Evolutionary conservation across 1,140 invertebrate genomes (phyloP).

Genomic region (Rhizoglyphus robini): DNA sequence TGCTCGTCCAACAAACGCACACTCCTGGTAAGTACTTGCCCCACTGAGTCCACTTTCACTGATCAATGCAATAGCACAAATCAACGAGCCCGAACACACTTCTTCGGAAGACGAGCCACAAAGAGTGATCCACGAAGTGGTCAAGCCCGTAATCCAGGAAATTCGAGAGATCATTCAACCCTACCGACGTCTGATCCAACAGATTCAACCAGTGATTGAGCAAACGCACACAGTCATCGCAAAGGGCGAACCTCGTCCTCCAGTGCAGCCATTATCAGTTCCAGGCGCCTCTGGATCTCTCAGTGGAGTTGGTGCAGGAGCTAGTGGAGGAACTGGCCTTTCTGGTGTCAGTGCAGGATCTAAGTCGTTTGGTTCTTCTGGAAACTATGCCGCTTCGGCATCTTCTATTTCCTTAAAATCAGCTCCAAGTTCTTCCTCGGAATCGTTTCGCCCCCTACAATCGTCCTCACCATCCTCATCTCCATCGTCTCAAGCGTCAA

Average conservation of each 20-base stretch:
- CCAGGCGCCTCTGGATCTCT: not conserved
- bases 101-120: constrained; percentile 17
- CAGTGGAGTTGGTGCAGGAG: not conserved
- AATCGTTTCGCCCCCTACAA: not conserved
- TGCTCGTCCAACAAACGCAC: constrained; percentile 17
- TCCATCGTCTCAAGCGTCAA: not conserved
- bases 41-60: not conserved
- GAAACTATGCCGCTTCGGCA: constrained; percentile 1
- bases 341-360: too few relatives aligned
- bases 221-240: constrained; percentile 19
- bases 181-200: constrained; percentile 20
- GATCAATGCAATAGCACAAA: not conserved
- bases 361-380: not conserved
- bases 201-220: constrained; percentile 19
- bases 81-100: constrained; percentile 13
- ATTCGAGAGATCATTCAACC: constrained; percentile 18
- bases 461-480: not conserved
- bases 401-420: constrained; percentile 14
- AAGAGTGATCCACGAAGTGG: constrained; percentile 17
- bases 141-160: constrained; percentile 18
- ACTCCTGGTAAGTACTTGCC: not conserved
- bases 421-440: not conserved
- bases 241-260: constrained; percentile 15
- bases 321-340: not conserved
- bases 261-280: not conserved